phyloP scores from a whole-genome alignment of 2,113 vertebrate species.

The Toxotes jaculatrix region DNA sequence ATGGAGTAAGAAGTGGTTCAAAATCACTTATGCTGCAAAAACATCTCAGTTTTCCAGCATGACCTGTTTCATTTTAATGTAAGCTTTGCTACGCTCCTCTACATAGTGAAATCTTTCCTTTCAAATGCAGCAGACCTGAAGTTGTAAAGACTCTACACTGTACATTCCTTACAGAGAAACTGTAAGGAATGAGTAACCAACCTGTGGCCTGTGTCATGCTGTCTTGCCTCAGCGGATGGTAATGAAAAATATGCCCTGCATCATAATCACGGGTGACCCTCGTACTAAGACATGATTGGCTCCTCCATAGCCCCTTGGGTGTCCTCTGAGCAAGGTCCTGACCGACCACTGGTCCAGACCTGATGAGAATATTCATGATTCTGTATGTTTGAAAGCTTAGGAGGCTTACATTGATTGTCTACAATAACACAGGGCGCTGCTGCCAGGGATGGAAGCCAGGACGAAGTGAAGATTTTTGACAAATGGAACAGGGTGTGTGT shows the following conservation, averaged over 20 bases:
- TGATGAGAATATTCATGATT: constrained; percentile 78
- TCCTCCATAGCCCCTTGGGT: constrained; percentile 60
- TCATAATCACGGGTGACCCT: constrained; percentile 76
- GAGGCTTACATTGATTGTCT: constrained; percentile 63
- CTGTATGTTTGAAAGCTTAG: constrained; percentile 46
- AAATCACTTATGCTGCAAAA: constrained; percentile 24
- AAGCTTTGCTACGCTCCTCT: constrained; percentile 10
- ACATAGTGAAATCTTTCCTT: constrained; percentile 22
- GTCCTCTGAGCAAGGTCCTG: constrained; percentile 75
- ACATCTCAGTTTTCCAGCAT: background rate
- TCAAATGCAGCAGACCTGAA: constrained; percentile 27
- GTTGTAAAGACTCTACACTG: constrained; percentile 15
- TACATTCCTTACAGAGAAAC: background rate
- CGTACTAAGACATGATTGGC: constrained; percentile 65
- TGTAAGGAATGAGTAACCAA: constrained; percentile 44
- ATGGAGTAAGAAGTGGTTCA: background rate
- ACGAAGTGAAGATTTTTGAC: constrained; percentile 17
- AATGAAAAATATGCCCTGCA: constrained; percentile 74
- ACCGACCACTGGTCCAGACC: constrained; percentile 56
- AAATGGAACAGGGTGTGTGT: constrained; percentile 1
- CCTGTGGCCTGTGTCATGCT: constrained; percentile 63
- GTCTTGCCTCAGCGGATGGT: constrained; percentile 65
- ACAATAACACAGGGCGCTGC: constrained; percentile 53
- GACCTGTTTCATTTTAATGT: constrained; percentile 14
- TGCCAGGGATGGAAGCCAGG: constrained; percentile 8